A percentile compares a stretch with the other conserved stretches of the same genome.
These are phyloP conservation scores for Zeus faber DNA, from an alignment of 2,113 vertebrate genomes.

Conservation along the genomic window DNA sequence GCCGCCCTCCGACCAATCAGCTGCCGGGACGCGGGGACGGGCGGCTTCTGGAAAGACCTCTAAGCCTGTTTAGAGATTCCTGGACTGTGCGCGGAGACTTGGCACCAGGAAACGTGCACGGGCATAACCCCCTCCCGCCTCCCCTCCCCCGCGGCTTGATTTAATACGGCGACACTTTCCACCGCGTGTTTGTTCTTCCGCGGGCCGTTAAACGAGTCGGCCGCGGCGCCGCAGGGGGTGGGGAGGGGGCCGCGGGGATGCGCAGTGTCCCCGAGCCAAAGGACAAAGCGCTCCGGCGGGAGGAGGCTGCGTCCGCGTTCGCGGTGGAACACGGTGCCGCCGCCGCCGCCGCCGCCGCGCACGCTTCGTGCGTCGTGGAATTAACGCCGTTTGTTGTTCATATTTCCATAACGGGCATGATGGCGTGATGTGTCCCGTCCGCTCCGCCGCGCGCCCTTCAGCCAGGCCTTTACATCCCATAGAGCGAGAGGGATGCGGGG, in stretches of 20 bases:
- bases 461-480: too few species aligned
- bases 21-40: slow-evolving; percentile 49
- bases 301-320: slow-evolving; percentile 24
- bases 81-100: slow-evolving; percentile 75
- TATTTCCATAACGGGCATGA: neutral
- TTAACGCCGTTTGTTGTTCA: neutral
- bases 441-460: too few species aligned
- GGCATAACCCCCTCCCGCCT: too few species aligned
- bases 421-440: neutral
- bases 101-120: slow-evolving; percentile 61
- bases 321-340: too few species aligned
- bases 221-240: neutral
- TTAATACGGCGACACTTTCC: slow-evolving; percentile 67
- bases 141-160: slow-evolving; percentile 56
- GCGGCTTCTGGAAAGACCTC: slow-evolving; percentile 70
- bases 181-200: slow-evolving; percentile 61
- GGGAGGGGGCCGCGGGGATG: slow-evolving; percentile 47
- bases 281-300: slow-evolving; percentile 69
- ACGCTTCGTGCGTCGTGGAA: slow-evolving; percentile 12
- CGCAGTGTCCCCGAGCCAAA: slow-evolving; percentile 74
- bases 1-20: slow-evolving; percentile 72
- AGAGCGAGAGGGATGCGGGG: too few species aligned
- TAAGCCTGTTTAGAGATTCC: slow-evolving; percentile 75
- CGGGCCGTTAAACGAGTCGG: slow-evolving; percentile 53
- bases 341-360: slow-evolving; percentile 20